Conservation (phyloP, 2,797 vertebrate genomes). For the Bradypodion pumilum region DNA sequence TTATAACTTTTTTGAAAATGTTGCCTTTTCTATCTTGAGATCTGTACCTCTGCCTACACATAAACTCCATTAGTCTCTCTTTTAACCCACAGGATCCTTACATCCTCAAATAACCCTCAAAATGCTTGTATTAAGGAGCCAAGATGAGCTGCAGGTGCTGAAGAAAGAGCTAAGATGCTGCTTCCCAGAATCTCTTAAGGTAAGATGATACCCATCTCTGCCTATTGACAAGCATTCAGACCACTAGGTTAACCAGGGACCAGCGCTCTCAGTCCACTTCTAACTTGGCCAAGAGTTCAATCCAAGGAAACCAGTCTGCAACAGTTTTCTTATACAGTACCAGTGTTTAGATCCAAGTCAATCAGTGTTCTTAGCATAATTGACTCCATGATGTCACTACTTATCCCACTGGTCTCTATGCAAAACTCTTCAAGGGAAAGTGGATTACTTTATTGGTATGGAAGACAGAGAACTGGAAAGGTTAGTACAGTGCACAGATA, state of each 20-base stretch:
- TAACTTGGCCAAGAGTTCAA: neutral
- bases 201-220: neutral
- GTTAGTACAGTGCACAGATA: neutral
- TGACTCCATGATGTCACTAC: neutral
- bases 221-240: neutral
- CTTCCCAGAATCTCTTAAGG: constrained; percentile 23
- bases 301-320: neutral
- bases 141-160: neutral
- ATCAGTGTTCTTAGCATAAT: neutral
- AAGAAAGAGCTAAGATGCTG: neutral
- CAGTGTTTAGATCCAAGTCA: too few relatives aligned
- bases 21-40: neutral
- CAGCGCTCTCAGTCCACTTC: neutral
- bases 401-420: neutral
- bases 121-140: constrained; percentile 3
- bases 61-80: neutral
- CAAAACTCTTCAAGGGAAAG: neutral
- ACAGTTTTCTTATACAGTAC: neutral
- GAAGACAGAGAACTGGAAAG: neutral
- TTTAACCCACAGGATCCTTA: neutral
- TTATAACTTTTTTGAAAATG: neutral
- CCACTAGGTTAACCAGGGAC: neutral
- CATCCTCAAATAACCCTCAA: neutral
- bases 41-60: neutral
- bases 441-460: too few relatives aligned